These are phyloP conservation scores for Trichosurus vulpecula DNA, from an alignment of 2,797 vertebrate species.

Conservation along the genomic window DNA sequence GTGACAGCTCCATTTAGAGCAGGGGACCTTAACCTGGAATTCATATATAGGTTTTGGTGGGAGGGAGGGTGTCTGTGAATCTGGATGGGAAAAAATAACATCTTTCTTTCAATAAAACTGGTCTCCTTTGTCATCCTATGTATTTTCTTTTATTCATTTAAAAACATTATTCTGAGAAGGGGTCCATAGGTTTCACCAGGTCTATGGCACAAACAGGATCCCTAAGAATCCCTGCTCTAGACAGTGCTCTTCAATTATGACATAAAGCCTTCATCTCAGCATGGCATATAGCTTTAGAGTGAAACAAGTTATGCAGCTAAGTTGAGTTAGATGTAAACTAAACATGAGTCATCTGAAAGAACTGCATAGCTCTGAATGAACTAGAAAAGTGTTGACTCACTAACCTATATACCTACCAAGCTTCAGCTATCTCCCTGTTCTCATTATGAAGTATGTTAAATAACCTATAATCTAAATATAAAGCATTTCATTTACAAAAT, in stretches of 20 bases:
- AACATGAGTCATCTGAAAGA: constrained; percentile 2
- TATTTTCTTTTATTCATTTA: not conserved
- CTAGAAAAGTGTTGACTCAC: constrained; percentile 20
- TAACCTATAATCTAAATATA: constrained; percentile 27
- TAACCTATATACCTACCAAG: constrained; percentile 38
- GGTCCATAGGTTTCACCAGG: not conserved
- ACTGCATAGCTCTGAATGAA: not conserved
- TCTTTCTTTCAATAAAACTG: not conserved
- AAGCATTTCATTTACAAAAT: constrained; percentile 33
- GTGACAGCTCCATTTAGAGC: not conserved
- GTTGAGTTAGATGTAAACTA: not conserved
- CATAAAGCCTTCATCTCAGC: not conserved
- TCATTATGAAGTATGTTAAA: constrained; percentile 5
- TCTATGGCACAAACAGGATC: not conserved
- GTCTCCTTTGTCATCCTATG: not conserved
- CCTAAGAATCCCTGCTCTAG: not conserved
- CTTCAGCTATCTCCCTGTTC: constrained; percentile 22
- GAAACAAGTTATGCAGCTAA: not conserved
- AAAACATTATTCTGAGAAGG: not conserved
- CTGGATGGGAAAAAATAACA: not conserved
- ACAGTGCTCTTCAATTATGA: not conserved
- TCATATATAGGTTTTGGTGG: not conserved
- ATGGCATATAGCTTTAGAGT: not conserved
- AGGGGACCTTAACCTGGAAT: not conserved
- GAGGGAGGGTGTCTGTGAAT: not conserved